Evolutionary conservation across 2,888 invertebrate genomes (phyloP), one percentile per base, ranked within the genome.

Genomic region (Pantelozetes paolii): DNA sequence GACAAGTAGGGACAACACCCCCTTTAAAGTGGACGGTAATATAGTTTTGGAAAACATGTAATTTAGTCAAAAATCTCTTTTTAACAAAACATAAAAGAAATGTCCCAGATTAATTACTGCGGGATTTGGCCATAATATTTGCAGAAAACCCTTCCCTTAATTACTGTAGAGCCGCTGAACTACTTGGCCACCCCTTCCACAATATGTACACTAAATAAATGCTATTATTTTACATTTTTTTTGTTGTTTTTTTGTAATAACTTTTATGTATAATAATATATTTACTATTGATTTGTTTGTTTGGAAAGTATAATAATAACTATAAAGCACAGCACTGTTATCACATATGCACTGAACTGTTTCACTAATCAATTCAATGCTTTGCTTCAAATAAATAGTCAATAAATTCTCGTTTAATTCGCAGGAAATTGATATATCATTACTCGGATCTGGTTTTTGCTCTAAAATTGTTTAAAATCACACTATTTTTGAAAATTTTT

Each of bases 271-370:
- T 62, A 32, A 32, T 32, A 62, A 62, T 54, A 54, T 13, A 64
- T 67, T 42, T 67, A 62, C 62, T 62, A 62, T 67, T 36, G 42
- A 67, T 67, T 67, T 62, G 62, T 67, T 67, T 67, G 67, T 67
- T 67, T 67, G 67, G 67, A 67, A 67, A 67, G 67, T 67, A 15
- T 26, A 13, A 50, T 36, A 8, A 59, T 30, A 42, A 67, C 42
- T 42, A 67, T 67, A 67, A 67, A 67, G 67, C 67, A 67, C 67
- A 32, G 23, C 23, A 57, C 20, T 50, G 13, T 32, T 67, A 67
- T 67, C 67, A 67, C 67, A 67, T 36, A 20, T 40, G 67, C 67
- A 42, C 32, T 62, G 67, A 67, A 67, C 26, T 42, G 42, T 32
- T 13, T 23, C 15, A 5, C 8, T 32, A 28, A 15, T 42, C 67